Percentiles rank a stretch among this genome's conserved stretches.
Evolutionary conservation across 2,113 vertebrate genomes (phyloP).

Genomic region (Nothoprocta pentlandii): DNA sequence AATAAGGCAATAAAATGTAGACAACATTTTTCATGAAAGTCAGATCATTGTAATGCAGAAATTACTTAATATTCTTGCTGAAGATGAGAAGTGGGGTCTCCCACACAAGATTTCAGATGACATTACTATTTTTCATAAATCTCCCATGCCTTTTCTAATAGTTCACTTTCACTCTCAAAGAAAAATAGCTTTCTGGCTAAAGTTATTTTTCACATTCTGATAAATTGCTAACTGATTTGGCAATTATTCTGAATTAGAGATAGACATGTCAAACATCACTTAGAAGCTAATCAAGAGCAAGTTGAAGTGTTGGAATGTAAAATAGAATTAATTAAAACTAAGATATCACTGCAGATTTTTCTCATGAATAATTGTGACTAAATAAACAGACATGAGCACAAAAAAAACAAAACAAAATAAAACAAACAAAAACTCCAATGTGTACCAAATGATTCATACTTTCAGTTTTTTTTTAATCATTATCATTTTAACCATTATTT

Average conservation of each 20-base stretch:
- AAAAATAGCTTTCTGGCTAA: conserved; percentile 48
- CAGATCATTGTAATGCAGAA: not conserved
- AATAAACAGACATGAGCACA: not conserved
- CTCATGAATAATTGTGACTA: not conserved
- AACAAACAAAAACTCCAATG: not conserved
- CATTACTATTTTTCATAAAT: conserved; percentile 40
- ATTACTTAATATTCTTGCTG: conserved; percentile 21
- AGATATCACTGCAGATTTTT: conserved; percentile 20
- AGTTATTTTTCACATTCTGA: conserved; percentile 46
- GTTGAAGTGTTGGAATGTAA: conserved; percentile 50
- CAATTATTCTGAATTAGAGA: conserved; percentile 59
- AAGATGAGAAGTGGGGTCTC: conserved; percentile 2
- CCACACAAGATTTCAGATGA: conserved; percentile 1
- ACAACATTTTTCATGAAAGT: not conserved
- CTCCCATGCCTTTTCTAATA: not conserved
- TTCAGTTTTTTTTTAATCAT: not conserved
- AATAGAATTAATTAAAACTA: conserved; percentile 64
- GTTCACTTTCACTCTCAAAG: conserved; percentile 22
- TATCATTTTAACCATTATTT: not conserved
- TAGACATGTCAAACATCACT: conserved; percentile 63
- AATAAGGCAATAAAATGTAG: not conserved
- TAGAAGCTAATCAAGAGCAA: conserved; percentile 66
- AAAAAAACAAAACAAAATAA: not conserved
- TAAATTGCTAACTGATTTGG: conserved; percentile 41
- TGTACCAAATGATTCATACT: not conserved